phyloP scores from a whole-genome alignment of 2,797 vertebrate genomes.

The Labeo calbasu region DNA sequence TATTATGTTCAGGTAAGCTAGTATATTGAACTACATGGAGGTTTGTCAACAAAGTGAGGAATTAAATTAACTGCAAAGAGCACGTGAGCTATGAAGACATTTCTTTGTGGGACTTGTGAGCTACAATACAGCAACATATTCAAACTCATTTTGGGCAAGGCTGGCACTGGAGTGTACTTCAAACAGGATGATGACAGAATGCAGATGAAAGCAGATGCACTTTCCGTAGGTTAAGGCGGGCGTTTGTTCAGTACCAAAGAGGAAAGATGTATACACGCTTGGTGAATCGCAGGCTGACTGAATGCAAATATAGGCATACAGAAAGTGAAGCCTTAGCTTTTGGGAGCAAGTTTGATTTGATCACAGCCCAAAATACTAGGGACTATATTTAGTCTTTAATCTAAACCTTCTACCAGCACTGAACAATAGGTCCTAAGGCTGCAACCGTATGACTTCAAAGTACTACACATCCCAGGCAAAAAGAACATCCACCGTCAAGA shows the following conservation, averaged over 20 bases:
- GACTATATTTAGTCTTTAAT: constrained; percentile 34
- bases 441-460: constrained; percentile 32
- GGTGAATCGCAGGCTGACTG: background rate
- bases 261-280: constrained; percentile 17
- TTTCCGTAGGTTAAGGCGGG: constrained; percentile 12
- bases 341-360: constrained; percentile 11
- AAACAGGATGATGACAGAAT: constrained; percentile 35
- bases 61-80: constrained; percentile 1
- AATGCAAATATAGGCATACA: constrained; percentile 16
- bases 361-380: constrained; percentile 9
- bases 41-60: background rate
- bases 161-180: background rate
- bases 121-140: constrained; percentile 13
- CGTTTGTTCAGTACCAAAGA: constrained; percentile 6
- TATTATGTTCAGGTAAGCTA: background rate
- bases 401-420: constrained; percentile 16
- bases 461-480: constrained; percentile 16
- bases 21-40: background rate
- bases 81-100: background rate
- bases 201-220: constrained; percentile 25
- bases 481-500: constrained; percentile 35
- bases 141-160: constrained; percentile 13
- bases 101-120: constrained; percentile 1
- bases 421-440: constrained; percentile 31
- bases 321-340: background rate